These are phyloP conservation scores for Xestia xanthographa DNA, from an alignment of 2,888 invertebrate genomes.

Conservation along the genomic window DNA sequence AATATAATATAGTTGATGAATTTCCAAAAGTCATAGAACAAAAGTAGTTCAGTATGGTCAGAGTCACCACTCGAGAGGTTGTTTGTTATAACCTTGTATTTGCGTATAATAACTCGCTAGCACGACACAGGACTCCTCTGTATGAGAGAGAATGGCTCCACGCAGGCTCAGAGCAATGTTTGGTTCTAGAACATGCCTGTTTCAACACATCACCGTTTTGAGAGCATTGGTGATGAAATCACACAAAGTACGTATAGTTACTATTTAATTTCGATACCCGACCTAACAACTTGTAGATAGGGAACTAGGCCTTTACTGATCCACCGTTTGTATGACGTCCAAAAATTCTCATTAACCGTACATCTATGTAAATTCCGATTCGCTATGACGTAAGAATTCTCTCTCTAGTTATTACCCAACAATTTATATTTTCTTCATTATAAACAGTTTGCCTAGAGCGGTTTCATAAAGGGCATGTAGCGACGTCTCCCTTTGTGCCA, in stretches of 20 bases:
- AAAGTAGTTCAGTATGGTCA: not conserved
- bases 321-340: not conserved
- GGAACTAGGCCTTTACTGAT: not conserved
- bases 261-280: not conserved
- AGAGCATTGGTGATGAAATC: not conserved
- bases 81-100: not conserved
- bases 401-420: constrained; percentile 52
- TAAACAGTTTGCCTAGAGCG: constrained; percentile 69
- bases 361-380: constrained; percentile 34
- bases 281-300: not conserved
- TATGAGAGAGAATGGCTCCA: not conserved
- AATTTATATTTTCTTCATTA: constrained; percentile 71
- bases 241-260: not conserved
- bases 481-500: constrained; percentile 65
- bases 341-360: not conserved
- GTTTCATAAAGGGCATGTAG: constrained; percentile 68
- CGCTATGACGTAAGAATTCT: constrained; percentile 33
- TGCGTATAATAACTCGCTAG: not conserved
- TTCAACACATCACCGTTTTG: not conserved
- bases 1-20: not conserved
- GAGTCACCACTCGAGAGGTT: not conserved
- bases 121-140: not conserved
- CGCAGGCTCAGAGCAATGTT: not conserved
- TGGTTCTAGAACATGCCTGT: not conserved
- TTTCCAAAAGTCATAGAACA: not conserved